Base-by-base conservation (phyloP, 2,888 invertebrate species). In the Aphelenchoides bicaudatus region DNA sequence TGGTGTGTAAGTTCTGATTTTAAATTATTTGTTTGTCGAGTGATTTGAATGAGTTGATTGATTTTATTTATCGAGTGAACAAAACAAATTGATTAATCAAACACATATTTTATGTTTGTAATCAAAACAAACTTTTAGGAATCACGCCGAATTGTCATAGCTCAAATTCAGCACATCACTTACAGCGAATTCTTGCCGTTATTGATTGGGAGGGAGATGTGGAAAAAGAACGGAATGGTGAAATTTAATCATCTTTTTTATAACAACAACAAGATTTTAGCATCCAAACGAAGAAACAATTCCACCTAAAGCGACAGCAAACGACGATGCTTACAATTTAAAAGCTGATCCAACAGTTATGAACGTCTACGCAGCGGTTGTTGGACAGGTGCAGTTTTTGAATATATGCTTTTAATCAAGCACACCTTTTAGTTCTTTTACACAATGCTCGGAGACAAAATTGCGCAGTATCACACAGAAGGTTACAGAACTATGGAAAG, bases 261-360 rank as follows among this genome's bases (percentile, higher is more conserved):
- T 13, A 13, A 13, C 16, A 34, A 13, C 13, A 34, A 34, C 8
- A 34, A 34, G 16, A 34, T 34, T 49, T 16, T 21, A n/a, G 21
- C 49, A 49, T 10, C 10, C 16, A 10, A 8, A 6, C 43, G 43
- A 43, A 8, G 21, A 43, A n/a, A 19, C n/a, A n/a, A n/a, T n/a
- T n/a, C n/a, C n/a, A n/a, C n/a, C n/a, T n/a, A n/a, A n/a, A n/a
- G n/a, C 6, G 10, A 29, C 31, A 56, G 16, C 8, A 54, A 58
- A 59, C 59, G 74, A 72, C 59, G 67, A 73, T 4, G 75, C 74
- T 13, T 89, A 89, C 78, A 85, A 88, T 75, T 81, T 84, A 67
- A 62, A 80, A 0, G 82, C 88, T 3, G 86, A 91, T 79, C 86
- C 89, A 0, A 84, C 86, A 8, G 84, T 90, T 53, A 87, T 88